Conservation (phyloP, 2,113 vertebrate species). For the Xenopus laevis region DNA sequence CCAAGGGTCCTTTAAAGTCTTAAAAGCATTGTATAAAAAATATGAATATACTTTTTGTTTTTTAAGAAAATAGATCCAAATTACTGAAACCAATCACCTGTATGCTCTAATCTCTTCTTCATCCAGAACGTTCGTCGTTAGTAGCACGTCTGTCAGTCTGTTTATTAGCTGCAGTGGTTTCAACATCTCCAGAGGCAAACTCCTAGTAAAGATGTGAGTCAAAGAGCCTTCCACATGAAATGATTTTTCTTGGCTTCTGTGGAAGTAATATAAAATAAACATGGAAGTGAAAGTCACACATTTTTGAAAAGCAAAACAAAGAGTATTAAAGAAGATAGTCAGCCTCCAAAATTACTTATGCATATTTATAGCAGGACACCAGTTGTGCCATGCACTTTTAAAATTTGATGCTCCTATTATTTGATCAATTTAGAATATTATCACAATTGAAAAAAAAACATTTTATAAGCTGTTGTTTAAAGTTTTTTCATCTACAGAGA, state of each 20-base stretch:
- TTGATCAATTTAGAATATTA: no score
- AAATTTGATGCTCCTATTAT: no score
- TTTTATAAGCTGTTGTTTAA: no score
- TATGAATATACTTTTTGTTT: no score
- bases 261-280: slow-evolving; percentile 2
- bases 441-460: no score
- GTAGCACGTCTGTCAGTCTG: slow-evolving; percentile 54
- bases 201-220: slow-evolving; percentile 80
- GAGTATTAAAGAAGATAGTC: not conserved
- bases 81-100: slow-evolving; percentile 62
- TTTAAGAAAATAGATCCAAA: no score
- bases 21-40: no score
- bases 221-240: slow-evolving; percentile 81
- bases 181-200: slow-evolving; percentile 56
- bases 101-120: slow-evolving; percentile 69
- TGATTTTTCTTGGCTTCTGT: slow-evolving; percentile 90
- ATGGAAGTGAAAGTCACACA: not conserved
- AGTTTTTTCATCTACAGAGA: not conserved
- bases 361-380: no score
- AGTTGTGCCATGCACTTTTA: no score
- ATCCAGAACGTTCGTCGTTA: slow-evolving; percentile 71
- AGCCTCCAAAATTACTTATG: no score
- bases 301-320: not conserved
- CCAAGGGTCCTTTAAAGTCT: no score
- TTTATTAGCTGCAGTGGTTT: slow-evolving; percentile 58